phyloP scores from a whole-genome alignment of 2,113 vertebrate species.

The Prolemur simus region DNA sequence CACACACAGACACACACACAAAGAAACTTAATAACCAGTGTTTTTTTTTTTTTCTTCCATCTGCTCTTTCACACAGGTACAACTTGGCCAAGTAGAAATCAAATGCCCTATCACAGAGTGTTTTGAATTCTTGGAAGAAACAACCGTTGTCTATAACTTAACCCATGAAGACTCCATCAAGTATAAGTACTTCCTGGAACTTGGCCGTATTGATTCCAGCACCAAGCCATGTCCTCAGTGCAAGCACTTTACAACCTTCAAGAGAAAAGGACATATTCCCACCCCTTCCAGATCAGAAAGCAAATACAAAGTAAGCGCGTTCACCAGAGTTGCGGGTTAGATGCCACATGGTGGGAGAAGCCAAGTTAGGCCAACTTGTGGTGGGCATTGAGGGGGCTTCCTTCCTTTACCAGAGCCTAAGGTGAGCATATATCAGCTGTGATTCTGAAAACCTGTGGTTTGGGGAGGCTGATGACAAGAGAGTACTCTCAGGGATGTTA shows the following conservation, averaged over 20 bases:
- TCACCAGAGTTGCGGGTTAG: slow-evolving; percentile 76
- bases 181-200: slow-evolving; percentile 97
- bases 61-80: slow-evolving; percentile 86
- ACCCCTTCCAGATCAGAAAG: slow-evolving; percentile 90
- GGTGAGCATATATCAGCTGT: slow-evolving; percentile 62
- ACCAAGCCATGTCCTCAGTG: slow-evolving; percentile 99
- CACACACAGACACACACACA: not conserved
- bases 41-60: not conserved
- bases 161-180: slow-evolving; percentile 92
- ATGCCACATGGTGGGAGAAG: slow-evolving; percentile 50
- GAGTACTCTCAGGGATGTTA: not conserved
- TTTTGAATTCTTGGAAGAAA: slow-evolving; percentile 94
- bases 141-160: slow-evolving; percentile 90
- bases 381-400: slow-evolving; percentile 74
- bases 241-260: slow-evolving; percentile 95
- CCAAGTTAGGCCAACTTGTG: slow-evolving; percentile 68
- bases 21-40: not conserved
- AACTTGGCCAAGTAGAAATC: slow-evolving; percentile 90
- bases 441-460: slow-evolving; percentile 40
- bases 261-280: slow-evolving; percentile 88
- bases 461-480: not conserved
- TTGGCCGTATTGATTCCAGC: slow-evolving; percentile 95
- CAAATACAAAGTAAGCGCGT: slow-evolving; percentile 95
- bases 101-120: slow-evolving; percentile 96
- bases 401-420: slow-evolving; percentile 49